Conservation (phyloP, 1,140 invertebrate genomes). For the Anastatus disparis region DNA sequence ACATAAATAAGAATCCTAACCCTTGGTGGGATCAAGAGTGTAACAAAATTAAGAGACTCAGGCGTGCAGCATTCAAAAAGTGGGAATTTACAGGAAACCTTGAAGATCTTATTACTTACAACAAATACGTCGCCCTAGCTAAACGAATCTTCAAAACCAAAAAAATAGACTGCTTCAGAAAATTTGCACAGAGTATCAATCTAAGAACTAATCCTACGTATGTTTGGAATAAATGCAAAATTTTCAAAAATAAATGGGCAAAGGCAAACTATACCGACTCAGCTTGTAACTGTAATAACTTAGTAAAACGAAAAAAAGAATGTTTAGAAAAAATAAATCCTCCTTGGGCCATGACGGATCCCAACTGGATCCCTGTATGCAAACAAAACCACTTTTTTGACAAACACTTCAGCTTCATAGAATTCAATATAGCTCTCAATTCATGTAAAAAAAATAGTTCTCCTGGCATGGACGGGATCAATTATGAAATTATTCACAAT, state of each 20-base stretch:
- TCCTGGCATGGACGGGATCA: not conserved
- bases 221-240: not conserved
- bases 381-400: not conserved
- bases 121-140: not conserved
- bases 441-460: not conserved
- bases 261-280: not conserved
- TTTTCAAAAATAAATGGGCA: not conserved
- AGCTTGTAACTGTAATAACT: not conserved
- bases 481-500: not conserved
- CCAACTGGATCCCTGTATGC: not conserved
- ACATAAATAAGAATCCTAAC: not conserved
- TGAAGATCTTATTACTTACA: not conserved
- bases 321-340: not conserved
- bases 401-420: not conserved
- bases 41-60: not conserved
- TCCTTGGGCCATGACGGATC: not conserved
- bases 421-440: not conserved
- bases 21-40: not conserved
- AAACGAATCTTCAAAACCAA: not conserved
- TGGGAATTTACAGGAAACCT: conserved; percentile 5
- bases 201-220: not conserved
- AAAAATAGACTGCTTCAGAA: conserved; percentile 18
- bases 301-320: no score
- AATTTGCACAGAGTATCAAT: conserved; percentile 20
- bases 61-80: not conserved